Evolutionary conservation across 2,888 invertebrate species (phyloP), one percentile per base, ranked within the genome.

Genomic region (Sesamia inferens): DNA sequence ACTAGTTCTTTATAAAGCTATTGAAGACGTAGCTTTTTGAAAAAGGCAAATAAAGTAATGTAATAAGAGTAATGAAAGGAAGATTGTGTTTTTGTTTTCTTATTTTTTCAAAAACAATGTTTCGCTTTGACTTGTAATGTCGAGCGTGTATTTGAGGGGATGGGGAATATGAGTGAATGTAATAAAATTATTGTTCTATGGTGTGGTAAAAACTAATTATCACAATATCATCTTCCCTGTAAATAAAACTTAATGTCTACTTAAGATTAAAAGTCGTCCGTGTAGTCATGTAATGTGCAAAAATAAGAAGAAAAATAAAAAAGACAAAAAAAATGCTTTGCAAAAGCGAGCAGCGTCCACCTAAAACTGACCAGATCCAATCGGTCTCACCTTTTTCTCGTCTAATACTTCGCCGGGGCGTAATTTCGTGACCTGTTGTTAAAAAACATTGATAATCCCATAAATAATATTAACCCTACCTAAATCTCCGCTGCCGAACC

Each of bases 331-430:
- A 83, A 95, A 95, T 94, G 95, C 94, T 95, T 95, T 94, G 95
- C 95, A 94, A 93, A 95, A 96, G 96, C 96, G 94, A 95, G 94
- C 94, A 95, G 94, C 93, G 93, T 94, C 95, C 95, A 94, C 94
- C 95, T 95, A 95, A 93, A 93, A 93, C 90, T 91, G 94, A 93
- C 93, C 94, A 95, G 95, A 94, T 92, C 94, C 95, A 94, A 92
- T 93, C 92, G 92, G 93, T 95, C 96, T 98, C 98, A 99, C 99
- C 99, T 98, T 98, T 97, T 98, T 98, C 95, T 99, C 99, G 97
- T 98, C 98, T 97, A 98, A 96, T 95, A 99, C 98, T 97, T 99
- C 99, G 95, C 99, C 99, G 90, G 99, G 99, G 92, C 99, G 98
- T 96, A 99, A 98, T 97, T 98, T 98, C 96, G 97, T 98, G 97